phyloP scores from a whole-genome alignment of 2,113 vertebrate species.

The Atractosteus spatula region DNA sequence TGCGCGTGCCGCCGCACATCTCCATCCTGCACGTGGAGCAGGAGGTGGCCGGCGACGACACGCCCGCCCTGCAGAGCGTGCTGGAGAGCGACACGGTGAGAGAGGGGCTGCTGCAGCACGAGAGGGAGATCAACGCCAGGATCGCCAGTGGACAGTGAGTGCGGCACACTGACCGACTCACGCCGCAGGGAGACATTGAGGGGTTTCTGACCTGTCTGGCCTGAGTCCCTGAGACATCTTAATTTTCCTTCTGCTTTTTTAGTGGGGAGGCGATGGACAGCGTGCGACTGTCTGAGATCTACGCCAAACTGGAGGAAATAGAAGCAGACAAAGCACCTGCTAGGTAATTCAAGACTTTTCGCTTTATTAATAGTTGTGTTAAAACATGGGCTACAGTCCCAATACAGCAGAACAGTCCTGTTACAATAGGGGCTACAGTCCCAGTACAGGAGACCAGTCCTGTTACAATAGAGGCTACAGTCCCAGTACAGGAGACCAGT shows the following conservation, averaged over 20 bases:
- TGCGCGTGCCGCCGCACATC: constrained; percentile 88
- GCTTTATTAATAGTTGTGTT: not conserved
- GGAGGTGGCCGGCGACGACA: constrained; percentile 92
- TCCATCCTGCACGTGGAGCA: constrained; percentile 96
- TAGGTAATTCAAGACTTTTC: constrained; percentile 62
- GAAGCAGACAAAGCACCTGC: constrained; percentile 96
- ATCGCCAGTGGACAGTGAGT: constrained; percentile 81
- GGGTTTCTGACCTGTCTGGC: too few relatives aligned
- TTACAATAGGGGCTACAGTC: too few relatives aligned
- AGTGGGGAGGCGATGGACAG: constrained; percentile 84
- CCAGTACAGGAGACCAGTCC: too few relatives aligned
- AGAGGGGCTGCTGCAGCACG: constrained; percentile 77
- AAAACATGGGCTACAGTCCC: not conserved
- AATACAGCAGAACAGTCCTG: too few relatives aligned
- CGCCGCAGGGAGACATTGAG: too few relatives aligned
- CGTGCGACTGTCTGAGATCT: constrained; percentile 83
- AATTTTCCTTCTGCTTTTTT: not conserved
- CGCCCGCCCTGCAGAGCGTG: constrained; percentile 83
- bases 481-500: too few relatives aligned
- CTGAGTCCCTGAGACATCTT: too few relatives aligned
- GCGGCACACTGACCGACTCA: too few relatives aligned
- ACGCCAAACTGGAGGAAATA: constrained; percentile 89
- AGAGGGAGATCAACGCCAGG: constrained; percentile 73
- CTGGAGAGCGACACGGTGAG: constrained; percentile 84
- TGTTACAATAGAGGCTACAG: too few relatives aligned